Evolutionary conservation across 2,888 invertebrate genomes (phyloP), one percentile per base, ranked within the genome.

Genomic region (Acronicta leporina): DNA sequence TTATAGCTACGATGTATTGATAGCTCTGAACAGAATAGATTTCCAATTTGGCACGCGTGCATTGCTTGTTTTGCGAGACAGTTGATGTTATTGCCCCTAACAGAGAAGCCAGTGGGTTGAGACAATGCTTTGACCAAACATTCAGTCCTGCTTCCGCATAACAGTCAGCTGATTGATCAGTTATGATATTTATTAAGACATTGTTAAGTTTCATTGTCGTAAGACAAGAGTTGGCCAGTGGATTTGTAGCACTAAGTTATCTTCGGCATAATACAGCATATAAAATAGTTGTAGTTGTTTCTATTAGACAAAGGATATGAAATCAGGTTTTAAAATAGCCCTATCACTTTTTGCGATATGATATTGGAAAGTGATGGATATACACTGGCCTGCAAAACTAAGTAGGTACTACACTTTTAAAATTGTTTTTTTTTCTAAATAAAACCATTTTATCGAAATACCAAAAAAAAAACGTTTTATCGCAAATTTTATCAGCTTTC

Each of bases 1-100:
- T n/a, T 53, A 41, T 41, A 16, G 47, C 7, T 20, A 30, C 35
- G 45, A 46, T 47, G 59, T 68, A 64, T 41, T 42, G 60, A 14
- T 41, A 47, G 11, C 48, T 44, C 14, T 20, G 7, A 7, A 38
- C 25, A 57, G 47, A 65, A 43, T 53, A 43, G 33, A 45, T 62
- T 46, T 44, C 30, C 63, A 44, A 35, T 51, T 82, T 81, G 79
- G 77, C 79, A 79, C 64, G 69, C 43, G 43, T 80, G 79, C 81
- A 84, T 76, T 75, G 79, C 78, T 68, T 30, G 71, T 62, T 78
- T 77, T 65, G 77, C 81, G 71, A 35, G 55, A 14, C 30, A 46
- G 52, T 43, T 44, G 49, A 51, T 58, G 58, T 63, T 52, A 65
- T 50, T 55, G 46, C 33, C 49, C 27, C 46, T 11, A 68, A 59